Base-by-base conservation (phyloP, 2,888 invertebrate species). In the Drosophila vallismaia region DNA sequence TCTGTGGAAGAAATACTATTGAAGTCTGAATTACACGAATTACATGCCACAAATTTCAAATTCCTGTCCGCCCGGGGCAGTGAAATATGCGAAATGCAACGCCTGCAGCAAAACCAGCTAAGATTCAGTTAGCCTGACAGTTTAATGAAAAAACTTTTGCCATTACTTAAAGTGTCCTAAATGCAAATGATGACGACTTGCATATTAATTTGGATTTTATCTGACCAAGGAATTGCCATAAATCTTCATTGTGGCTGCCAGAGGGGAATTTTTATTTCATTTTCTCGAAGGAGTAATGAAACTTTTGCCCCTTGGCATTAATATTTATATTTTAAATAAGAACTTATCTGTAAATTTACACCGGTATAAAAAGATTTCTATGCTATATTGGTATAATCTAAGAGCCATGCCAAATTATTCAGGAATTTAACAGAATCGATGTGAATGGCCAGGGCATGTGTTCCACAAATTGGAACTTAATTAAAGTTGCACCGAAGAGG, bases 131-230 rank as follows among this genome's bases (percentile, higher is more conserved):
- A 53, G 51, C 51, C 59, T 42, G 66, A 75, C 71, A 85, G 68
- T 71, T 75, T 72, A 70, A 81, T 71, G 85, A 50, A 60, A 70
- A 73, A 84, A 87, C 86, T 84, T 84, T 82, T 29, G 60, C 74
- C 77, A 79, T 84, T 86, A 82, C 67, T 73, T 72, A 59, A 46
- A 50, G 55, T 56, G 33, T 52, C 64, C 69, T 76, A 70, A 81
- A 87, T 81, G 83, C 79, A 85, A 81, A 87, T 85, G 58, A 75
- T 73, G 77, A 74, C 70, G 76, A 66, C 73, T 80, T 71, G 74
- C 84, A 77, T 71, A 71, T 73, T 76, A 78, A 86, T 82, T 72
- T 75, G 59, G 66, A 76, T 71, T 71, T 68, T 44, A 54, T 51
- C 57, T 57, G 62, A 52, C 64, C 69, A 57, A 59, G 53, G 33